A percentile compares a stretch with the other conserved stretches of the same genome.
Evolutionary conservation across 92 coral and sea anemone genomes (phyloP).

Genomic region (Porites divaricata): DNA sequence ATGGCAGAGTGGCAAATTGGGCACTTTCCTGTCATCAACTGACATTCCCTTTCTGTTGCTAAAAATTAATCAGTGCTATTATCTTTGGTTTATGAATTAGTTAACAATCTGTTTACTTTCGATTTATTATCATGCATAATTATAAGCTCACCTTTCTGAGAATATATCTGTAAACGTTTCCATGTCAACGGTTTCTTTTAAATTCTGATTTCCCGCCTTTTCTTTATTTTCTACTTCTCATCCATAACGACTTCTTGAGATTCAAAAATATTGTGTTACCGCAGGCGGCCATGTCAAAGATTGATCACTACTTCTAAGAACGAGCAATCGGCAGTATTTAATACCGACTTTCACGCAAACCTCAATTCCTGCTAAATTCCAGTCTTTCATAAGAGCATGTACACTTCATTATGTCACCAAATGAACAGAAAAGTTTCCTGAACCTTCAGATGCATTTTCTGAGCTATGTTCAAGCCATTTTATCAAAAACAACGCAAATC

Average conservation of each 20-base stretch:
- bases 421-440: not conserved
- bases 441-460: not conserved
- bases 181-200: slow-evolving; percentile 36
- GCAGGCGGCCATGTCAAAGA: not conserved
- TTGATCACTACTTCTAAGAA: not conserved
- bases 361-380: not conserved
- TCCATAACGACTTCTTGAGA: not conserved
- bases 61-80: too few relatives aligned
- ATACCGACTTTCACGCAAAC: not conserved
- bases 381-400: not conserved
- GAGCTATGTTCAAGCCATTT: not conserved
- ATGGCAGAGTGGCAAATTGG: too few relatives aligned
- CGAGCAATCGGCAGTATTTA: not conserved
- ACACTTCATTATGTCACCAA: not conserved
- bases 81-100: too few relatives aligned
- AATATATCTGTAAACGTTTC: slow-evolving; percentile 80
- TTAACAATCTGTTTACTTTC: too few relatives aligned
- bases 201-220: not conserved
- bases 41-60: too few relatives aligned
- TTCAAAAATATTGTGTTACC: too few relatives aligned
- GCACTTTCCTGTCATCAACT: not conserved
- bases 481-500: not conserved
- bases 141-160: slow-evolving; percentile 69
- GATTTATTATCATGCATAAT: not conserved
- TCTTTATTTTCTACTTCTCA: not conserved